Conservation (phyloP, 1,140 invertebrate genomes). For the Zophobas morio region DNA sequence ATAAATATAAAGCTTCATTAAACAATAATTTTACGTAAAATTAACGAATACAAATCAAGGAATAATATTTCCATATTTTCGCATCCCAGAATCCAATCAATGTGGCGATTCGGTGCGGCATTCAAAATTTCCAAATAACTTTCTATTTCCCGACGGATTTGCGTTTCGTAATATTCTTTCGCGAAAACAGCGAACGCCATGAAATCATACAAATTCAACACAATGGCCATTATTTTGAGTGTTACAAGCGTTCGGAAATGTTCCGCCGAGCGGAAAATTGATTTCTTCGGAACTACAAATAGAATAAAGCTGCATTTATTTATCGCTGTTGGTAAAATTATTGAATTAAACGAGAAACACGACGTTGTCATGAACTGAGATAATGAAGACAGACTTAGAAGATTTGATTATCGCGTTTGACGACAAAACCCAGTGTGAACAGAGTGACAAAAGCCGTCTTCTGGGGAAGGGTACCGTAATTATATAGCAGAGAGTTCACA, state of each 20-base stretch:
- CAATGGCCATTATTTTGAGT: conserved; percentile 7
- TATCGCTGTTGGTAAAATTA: conserved; percentile 36
- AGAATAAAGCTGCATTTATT: neutral
- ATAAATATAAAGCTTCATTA: conserved; percentile 37
- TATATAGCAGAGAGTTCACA: conserved; percentile 33
- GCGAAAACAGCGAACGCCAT: neutral
- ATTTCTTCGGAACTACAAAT: too few relatives aligned
- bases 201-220: neutral
- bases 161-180: conserved; percentile 25
- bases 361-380: conserved; percentile 45
- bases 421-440: conserved; percentile 39
- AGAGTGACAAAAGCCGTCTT: conserved; percentile 38
- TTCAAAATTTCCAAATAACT: conserved; percentile 39
- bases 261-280: too few relatives aligned
- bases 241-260: neutral
- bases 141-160: conserved; percentile 28
- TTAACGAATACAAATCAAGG: conserved; percentile 33
- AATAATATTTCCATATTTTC: conserved; percentile 31
- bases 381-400: conserved; percentile 47
- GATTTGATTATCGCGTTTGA: conserved; percentile 46
- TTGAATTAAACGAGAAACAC: conserved; percentile 43
- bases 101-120: conserved; percentile 18
- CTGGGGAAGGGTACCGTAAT: conserved; percentile 27
- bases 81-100: conserved; percentile 14
- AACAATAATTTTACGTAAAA: conserved; percentile 40